These are phyloP conservation scores for Drosophila kurseongensis DNA, from an alignment of 1,140 invertebrate species.

Conservation along the genomic window DNA sequence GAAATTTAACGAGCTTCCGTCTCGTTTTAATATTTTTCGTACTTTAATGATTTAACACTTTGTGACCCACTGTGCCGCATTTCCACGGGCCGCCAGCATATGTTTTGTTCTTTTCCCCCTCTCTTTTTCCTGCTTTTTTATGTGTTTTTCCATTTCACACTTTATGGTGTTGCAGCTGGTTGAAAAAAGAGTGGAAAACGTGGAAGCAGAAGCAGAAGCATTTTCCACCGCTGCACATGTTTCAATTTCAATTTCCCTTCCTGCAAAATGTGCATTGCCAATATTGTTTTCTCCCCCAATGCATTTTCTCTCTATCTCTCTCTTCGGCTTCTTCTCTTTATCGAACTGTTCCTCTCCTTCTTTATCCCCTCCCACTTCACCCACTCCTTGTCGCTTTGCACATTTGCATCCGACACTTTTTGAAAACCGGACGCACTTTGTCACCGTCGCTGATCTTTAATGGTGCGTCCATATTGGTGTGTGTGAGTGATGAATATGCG, in stretches of 20 bases:
- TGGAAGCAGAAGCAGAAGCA: constrained; percentile 18
- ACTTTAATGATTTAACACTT: constrained; percentile 19
- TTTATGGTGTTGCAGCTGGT: constrained; percentile 43
- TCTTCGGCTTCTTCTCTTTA: constrained; percentile 8
- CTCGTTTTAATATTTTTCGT: constrained; percentile 2
- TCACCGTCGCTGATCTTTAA: constrained; percentile 74
- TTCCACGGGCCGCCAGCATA: constrained; percentile 26
- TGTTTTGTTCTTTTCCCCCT: constrained; percentile 33
- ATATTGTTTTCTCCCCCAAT: constrained; percentile 50
- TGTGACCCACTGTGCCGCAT: constrained; percentile 32
- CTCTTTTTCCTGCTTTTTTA: constrained; percentile 22
- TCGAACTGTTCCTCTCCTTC: background rate
- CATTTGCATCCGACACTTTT: constrained; percentile 75
- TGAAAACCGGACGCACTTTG: constrained; percentile 78
- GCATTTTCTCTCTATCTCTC: background rate
- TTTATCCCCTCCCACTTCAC: background rate
- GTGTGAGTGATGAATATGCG: constrained; percentile 56
- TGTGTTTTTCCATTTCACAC: constrained; percentile 52
- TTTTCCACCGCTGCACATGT: constrained; percentile 39
- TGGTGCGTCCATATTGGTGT: constrained; percentile 56
- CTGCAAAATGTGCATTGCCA: constrained; percentile 53
- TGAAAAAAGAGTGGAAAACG: constrained; percentile 7
- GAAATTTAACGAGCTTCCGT: background rate
- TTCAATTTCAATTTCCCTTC: constrained; percentile 42
- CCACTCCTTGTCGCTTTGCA: constrained; percentile 17